Evolutionary conservation across 2,888 invertebrate genomes (phyloP).

Genomic region (Amphipoea lucens): DNA sequence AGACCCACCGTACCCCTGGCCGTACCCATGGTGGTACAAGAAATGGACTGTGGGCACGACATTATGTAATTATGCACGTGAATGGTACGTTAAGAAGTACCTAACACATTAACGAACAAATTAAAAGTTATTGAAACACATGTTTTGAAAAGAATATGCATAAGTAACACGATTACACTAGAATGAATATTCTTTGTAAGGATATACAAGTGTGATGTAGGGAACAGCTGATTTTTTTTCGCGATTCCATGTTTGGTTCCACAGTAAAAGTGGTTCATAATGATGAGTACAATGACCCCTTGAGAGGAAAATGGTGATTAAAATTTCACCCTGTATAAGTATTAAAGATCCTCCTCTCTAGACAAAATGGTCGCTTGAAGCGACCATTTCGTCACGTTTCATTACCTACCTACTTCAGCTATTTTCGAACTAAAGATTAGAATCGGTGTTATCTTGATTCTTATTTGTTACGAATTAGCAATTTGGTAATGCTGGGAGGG

Average conservation of each 20-base stretch:
- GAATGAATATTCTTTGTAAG: background rate
- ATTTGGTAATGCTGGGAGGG: background rate
- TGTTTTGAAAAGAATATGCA: slow-evolving; percentile 12
- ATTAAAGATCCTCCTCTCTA: no score
- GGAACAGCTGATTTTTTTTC: no score
- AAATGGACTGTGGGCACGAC: slow-evolving; percentile 14
- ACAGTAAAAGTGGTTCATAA: no score
- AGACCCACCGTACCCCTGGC: no score
- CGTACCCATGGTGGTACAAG: no score
- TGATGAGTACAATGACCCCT: no score
- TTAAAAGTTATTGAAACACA: background rate
- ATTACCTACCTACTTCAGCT: background rate
- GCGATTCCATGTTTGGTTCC: no score
- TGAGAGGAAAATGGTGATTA: no score
- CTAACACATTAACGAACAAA: slow-evolving; percentile 13
- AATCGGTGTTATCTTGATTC: slow-evolving; percentile 17
- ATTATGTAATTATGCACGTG: slow-evolving; percentile 17
- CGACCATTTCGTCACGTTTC: background rate
- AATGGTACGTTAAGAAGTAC: background rate
- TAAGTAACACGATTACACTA: background rate
- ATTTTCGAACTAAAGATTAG: background rate
- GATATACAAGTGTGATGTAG: no score
- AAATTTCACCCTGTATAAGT: no score
- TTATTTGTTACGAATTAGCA: background rate
- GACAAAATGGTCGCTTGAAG: background rate